phyloP scores from a whole-genome alignment of 2,113 vertebrate species.

The Crotalus viridis region DNA sequence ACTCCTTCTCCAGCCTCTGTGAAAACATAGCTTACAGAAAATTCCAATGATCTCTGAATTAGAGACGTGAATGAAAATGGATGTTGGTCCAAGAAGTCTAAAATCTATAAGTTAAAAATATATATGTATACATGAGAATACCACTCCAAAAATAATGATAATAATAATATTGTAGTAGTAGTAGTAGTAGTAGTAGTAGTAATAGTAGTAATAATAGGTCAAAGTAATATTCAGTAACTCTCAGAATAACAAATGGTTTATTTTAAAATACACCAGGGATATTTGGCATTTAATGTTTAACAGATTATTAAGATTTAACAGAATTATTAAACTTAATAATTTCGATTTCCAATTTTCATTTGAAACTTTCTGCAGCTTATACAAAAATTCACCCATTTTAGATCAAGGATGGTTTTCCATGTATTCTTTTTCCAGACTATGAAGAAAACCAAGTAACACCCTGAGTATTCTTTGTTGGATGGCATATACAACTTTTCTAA shows the following conservation, averaged over 20 bases:
- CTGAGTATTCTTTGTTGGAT: not conserved
- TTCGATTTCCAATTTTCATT: not conserved
- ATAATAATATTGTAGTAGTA: not conserved
- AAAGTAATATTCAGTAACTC: not conserved
- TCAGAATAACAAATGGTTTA: not conserved
- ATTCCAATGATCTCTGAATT: constrained; percentile 91
- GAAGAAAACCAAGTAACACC: not conserved
- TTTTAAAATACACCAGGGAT: not conserved
- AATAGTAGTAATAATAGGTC: not conserved
- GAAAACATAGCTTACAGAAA: constrained; percentile 93
- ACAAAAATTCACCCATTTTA: not conserved
- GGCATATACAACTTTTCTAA: not conserved
- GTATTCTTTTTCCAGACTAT: not conserved
- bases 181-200: too few relatives aligned
- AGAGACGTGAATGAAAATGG: constrained; percentile 90
- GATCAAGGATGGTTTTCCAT: not conserved
- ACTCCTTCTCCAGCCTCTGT: constrained; percentile 90
- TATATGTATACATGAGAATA: not conserved
- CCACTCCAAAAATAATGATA: not conserved
- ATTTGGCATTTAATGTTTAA: not conserved
- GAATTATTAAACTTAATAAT: not conserved
- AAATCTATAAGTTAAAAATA: constrained; percentile 73
- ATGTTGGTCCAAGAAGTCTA: constrained; percentile 95
- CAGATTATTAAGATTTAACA: not conserved
- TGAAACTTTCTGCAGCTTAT: not conserved